Evolutionary conservation across 2,888 invertebrate species (phyloP).

Genomic region (Drosophila prolongata): DNA sequence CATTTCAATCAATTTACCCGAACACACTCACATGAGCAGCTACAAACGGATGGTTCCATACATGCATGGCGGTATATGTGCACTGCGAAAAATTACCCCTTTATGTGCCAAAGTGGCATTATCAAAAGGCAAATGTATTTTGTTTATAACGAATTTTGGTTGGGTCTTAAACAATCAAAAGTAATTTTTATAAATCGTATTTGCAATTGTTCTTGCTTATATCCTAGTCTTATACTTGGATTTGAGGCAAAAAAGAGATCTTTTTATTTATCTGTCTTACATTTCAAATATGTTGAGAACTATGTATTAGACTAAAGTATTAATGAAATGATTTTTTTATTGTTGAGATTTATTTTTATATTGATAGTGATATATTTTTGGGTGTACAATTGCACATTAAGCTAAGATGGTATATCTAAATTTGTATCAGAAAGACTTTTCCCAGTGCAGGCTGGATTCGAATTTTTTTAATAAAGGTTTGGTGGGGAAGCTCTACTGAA

Average conservation of each 20-base stretch:
- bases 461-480: constrained; percentile 55
- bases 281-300: no score
- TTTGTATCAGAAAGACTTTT: background rate
- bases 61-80: constrained; percentile 14
- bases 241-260: no score
- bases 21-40: constrained; percentile 35
- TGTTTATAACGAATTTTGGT: no score
- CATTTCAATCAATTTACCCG: constrained; percentile 79
- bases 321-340: background rate
- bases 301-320: no score
- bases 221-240: no score
- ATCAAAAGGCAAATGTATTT: no score
- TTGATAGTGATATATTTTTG: no score
- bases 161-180: no score
- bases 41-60: constrained; percentile 28
- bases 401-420: background rate
- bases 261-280: no score
- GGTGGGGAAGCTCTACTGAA: constrained; percentile 52
- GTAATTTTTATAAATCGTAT: no score
- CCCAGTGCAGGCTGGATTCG: constrained; percentile 14
- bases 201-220: no score
- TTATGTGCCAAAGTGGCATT: no score
- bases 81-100: constrained; percentile 13
- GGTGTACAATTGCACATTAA: background rate
- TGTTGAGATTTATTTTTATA: background rate